Evolutionary conservation across 2,888 invertebrate species (phyloP).

Genomic region (Neoitamus cyanurus): DNA sequence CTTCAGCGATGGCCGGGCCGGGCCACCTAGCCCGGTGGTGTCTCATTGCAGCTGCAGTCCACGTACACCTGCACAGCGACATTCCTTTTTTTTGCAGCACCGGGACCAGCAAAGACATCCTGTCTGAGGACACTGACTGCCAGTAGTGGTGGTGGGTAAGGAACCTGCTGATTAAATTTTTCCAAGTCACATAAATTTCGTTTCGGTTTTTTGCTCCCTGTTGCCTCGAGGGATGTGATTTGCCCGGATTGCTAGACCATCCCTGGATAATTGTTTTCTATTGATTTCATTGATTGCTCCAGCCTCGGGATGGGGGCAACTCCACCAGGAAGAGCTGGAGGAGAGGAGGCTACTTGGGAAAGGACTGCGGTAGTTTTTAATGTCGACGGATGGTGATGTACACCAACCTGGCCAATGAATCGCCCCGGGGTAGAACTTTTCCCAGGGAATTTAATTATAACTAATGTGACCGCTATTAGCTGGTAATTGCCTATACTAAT

Average conservation of each 20-base stretch:
- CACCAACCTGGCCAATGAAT: background rate
- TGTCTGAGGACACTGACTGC: background rate
- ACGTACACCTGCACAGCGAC: background rate
- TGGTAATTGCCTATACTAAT: conserved; percentile 14
- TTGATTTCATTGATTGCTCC: conserved; percentile 27
- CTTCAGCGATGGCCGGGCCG: background rate
- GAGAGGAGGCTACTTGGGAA: background rate
- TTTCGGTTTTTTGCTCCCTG: conserved; percentile 24
- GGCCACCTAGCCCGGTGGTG: background rate
- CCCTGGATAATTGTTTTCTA: conserved; percentile 42
- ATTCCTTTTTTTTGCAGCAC: background rate
- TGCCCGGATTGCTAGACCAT: conserved; percentile 32
- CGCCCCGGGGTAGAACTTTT: background rate
- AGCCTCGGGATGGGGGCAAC: background rate
- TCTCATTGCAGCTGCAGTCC: background rate
- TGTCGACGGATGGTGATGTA: conserved; percentile 23
- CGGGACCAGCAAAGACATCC: background rate
- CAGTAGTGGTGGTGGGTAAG: background rate
- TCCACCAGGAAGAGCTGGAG: background rate
- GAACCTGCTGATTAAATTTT: conserved; percentile 43
- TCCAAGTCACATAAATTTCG: conserved; percentile 42
- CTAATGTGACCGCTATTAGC: conserved; percentile 41
- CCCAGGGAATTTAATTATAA: conserved; percentile 29
- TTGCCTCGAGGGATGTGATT: conserved; percentile 38
- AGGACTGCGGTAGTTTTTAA: background rate